Evolutionary conservation across 2,797 vertebrate genomes (phyloP), one percentile per base, ranked within the genome.

Genomic region (Spondyliosoma cantharus): DNA sequence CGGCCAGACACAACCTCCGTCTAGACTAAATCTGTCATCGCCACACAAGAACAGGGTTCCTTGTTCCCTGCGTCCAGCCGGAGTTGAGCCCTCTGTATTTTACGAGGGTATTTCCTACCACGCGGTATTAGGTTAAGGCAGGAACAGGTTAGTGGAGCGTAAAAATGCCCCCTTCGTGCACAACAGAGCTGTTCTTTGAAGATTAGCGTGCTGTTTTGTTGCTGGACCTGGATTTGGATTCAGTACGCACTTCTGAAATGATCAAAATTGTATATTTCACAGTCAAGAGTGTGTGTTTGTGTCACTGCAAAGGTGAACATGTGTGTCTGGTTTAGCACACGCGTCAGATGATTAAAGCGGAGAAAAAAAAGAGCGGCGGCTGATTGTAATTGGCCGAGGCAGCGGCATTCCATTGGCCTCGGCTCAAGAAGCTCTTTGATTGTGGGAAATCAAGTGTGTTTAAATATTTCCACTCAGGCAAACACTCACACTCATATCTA

Each of bases 151-250:
- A 82, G 74, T 32, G 61, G 82, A 82, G 78, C 48, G 64, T 87
- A 88, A 90, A 90, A 90, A 74, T 76, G 43, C 52, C 84, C 60
- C 76, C 78, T 78, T 81, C 70, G 37, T 72, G 70, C 79, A 71
- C 45, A 73, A 88, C 80, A 78, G 81, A 87, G 74, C 87, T 77
- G 74, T 29, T 59, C 87, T 91, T 92, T 92, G 90, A 92, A 91
- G 93, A 92, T 90, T 87, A 91, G 71, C 49, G 60, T 56, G 54
- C 74, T 65, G 80, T 86, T 83, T 83, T 82, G 67, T 77, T 71
- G 62, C 60, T 29, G 57, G 71, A 57, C 57, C 60, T 19, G 17
- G 29, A 65, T 78, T 71, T 74, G 52, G 13, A 17, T 54, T 75
- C 57, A 48, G 60, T 24, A 24, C 58, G 66, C 29, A 57, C 17